Evolutionary conservation across 2,888 invertebrate genomes (phyloP), one percentile per base, ranked within the genome.

Genomic region (Beris morrisii): DNA sequence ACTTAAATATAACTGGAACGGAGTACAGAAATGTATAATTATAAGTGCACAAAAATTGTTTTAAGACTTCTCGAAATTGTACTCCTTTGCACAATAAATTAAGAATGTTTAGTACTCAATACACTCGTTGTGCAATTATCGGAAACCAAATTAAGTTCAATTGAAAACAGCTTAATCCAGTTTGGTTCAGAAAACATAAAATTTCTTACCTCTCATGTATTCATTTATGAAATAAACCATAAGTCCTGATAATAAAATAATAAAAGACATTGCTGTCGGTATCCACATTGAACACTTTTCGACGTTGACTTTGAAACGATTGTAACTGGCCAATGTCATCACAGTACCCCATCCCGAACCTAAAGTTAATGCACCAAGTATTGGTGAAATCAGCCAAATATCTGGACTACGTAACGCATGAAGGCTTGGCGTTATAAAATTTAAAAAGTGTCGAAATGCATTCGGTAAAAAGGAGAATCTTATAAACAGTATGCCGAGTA

Each of bases 331-430:
- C 85, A 92, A 88, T 72, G 91, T 88, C 66, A 92, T 84, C 48
- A 93, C 84, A 4, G 90, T 88, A 38, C 93, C 93, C 88, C 91
- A 92, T 0, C 92, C 92, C 0, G 91, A 88, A 1, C 95, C 95
- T 31, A 95, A 87, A 0, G 93, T 92, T 75, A 89, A 93, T 78
- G 94, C 22, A 3, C 38, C 43, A 44, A 64, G 38, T n/a, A 64
- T 44, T 30, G 64, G 54, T 5, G 53, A 61, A 4, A 52, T 43
- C 43, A 52, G 38, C 64, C 63, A 63, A 13, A 48, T 50, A 48
- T 61, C 50, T 15, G 52, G 52, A 38, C 38, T 61, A 4, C 38
- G 38, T 11, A 50, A 11, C 9, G 32, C 43, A 9, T 31, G 9
- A 50, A 55, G n/a, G 13, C 13, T 44, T 30, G 55, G 64, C 31